phyloP scores from a whole-genome alignment of 2,113 vertebrate genomes.

The Acrocephalus kingi region DNA sequence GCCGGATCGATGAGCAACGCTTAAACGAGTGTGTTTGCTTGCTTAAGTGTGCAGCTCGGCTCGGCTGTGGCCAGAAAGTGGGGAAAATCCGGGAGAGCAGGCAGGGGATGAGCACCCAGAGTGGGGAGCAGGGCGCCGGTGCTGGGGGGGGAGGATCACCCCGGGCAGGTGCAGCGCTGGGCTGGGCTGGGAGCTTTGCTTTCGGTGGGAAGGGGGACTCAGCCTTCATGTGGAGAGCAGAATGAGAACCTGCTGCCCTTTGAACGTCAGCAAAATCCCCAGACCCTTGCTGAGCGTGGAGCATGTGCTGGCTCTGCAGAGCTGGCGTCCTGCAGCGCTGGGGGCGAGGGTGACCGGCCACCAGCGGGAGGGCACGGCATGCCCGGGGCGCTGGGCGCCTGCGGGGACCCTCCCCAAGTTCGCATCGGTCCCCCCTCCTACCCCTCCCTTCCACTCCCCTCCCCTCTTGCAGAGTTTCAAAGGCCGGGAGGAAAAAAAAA shows the following conservation, averaged over 20 bases:
- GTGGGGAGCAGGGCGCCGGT: rapidly evolving
- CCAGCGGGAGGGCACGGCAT: not conserved
- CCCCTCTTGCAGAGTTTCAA: not conserved
- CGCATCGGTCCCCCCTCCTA: not conserved
- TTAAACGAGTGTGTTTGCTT: not conserved
- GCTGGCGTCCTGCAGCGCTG: not conserved
- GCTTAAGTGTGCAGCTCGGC: not conserved
- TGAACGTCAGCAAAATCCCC: not conserved
- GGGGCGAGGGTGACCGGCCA: not conserved
- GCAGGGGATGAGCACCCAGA: not conserved
- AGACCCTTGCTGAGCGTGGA: not conserved
- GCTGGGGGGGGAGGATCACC: not conserved
- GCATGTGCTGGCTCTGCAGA: constrained; percentile 19
- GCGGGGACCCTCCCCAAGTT: not conserved
- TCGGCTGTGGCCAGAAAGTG: not conserved
- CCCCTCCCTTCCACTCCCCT: not conserved
- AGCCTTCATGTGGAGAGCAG: not conserved
- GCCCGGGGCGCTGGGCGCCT: not conserved
- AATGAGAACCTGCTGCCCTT: not conserved
- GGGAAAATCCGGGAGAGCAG: not conserved
- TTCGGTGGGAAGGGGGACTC: not conserved
- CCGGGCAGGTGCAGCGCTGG: not conserved
- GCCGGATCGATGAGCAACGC: not conserved
- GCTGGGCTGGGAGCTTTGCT: not conserved
- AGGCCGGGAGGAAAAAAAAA: not conserved